Evolutionary conservation across 2,797 vertebrate genomes (phyloP).

Genomic region (Macrochelys suwanniensis): DNA sequence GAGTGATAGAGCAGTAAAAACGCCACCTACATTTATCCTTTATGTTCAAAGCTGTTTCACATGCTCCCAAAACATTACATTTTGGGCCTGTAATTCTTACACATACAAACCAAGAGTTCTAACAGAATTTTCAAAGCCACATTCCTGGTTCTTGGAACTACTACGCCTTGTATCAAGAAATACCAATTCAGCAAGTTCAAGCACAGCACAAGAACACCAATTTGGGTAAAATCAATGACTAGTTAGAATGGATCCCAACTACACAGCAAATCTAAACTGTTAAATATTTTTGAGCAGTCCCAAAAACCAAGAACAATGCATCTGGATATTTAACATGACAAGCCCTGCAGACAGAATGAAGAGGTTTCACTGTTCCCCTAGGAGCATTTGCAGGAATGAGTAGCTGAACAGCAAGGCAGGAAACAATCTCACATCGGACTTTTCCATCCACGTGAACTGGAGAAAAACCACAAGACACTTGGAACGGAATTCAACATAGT

Average conservation of each 20-base stretch:
- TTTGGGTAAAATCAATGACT: constrained; percentile 61
- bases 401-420: constrained; percentile 78
- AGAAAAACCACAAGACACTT: constrained; percentile 75
- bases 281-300: constrained; percentile 70
- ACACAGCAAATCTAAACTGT: constrained; percentile 49
- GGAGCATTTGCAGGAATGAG: constrained; percentile 76
- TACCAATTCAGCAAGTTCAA: constrained; percentile 59
- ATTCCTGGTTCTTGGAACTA: constrained; percentile 80
- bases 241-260: constrained; percentile 66
- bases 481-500: constrained; percentile 62
- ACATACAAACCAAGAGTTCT: constrained; percentile 67
- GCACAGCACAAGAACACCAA: constrained; percentile 72
- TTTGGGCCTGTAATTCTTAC: constrained; percentile 74
- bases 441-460: constrained; percentile 74
- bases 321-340: constrained; percentile 64
- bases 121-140: constrained; percentile 66
- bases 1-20: constrained; percentile 69
- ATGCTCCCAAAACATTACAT: constrained; percentile 68
- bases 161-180: constrained; percentile 66
- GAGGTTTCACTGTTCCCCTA: constrained; percentile 72
- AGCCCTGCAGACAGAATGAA: constrained; percentile 77
- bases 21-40: constrained; percentile 66
- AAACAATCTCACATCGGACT: constrained; percentile 73
- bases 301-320: constrained; percentile 78
- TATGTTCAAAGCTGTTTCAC: constrained; percentile 74